Evolutionary conservation across 2,888 invertebrate genomes (phyloP), one percentile per base, ranked within the genome.

Genomic region (Drosophila dives): DNA sequence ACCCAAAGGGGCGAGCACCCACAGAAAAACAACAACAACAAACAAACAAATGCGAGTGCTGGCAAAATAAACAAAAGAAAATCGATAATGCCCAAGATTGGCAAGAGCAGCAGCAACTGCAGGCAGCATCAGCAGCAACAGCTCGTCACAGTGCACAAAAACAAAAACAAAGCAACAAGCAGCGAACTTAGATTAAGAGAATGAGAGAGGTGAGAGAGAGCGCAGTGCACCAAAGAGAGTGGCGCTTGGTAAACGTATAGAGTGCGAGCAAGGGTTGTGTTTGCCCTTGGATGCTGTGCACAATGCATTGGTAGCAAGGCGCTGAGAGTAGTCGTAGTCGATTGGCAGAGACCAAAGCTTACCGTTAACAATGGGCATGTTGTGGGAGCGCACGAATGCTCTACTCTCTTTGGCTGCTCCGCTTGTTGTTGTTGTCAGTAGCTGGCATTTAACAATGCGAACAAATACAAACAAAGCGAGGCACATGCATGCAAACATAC

Each of bases 81-180:
- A 90, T 90, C 90, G 82, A 91, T 89, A 90, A 78, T 82, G 80
- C 83, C 82, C 80, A 90, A 91, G 86, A 85, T 91, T 91, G 91
- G 91, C 90, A 90, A 81, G 81, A 86, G 64, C 76, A 65, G 50
- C 36, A 40, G 23, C 20, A 23, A 2, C 49, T 20, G 36, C 20
- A 48, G 20, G 36, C 20, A 48, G 20, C 36, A 54, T 42, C 49
- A 49, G 1, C 42, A 63, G 62, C 67, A 59, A 56, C 67, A 70
- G 36, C 55, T 45, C 45, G 15, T 45, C 62, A 50, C 56, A 63
- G 23, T 38, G 53, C 64, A 64, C 26, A 50, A 64, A 64, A 75
- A 77, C 74, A 80, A 75, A 81, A 76, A 75, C 80, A 70, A 80
- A 81, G 81, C 75, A 82, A 80, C 81, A 75, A 67, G 62, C 65